Percentiles rank a stretch among this genome's conserved stretches.
These are phyloP conservation scores for Ptychodera flava DNA, from an alignment of 35 echinoderm and acorn worm genomes.

Conservation along the genomic window DNA sequence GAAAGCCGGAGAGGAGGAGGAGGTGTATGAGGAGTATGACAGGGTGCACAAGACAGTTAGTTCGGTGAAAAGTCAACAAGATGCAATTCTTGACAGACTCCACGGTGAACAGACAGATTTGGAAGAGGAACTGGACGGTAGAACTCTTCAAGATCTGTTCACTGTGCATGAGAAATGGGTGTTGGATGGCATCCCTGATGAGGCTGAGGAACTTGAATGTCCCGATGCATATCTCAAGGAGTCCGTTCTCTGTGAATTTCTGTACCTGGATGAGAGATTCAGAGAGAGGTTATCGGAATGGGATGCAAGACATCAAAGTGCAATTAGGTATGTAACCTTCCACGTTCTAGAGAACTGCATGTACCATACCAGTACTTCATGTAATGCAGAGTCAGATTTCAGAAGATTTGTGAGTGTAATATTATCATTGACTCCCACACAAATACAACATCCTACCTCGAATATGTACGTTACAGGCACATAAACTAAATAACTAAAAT, in stretches of 20 bases:
- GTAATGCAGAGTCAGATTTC: too few relatives aligned
- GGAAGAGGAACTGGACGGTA: slow-evolving; percentile 58
- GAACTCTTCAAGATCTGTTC: slow-evolving; percentile 22
- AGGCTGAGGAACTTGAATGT: slow-evolving; percentile 67
- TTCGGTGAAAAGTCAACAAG: slow-evolving; percentile 61
- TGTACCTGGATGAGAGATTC: slow-evolving; percentile 60
- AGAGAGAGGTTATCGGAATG: slow-evolving; percentile 56
- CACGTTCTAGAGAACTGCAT: too few relatives aligned
- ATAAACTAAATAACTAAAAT: too few relatives aligned
- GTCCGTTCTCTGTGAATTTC: slow-evolving; percentile 63
- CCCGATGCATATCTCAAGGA: slow-evolving; percentile 55
- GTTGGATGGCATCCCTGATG: slow-evolving; percentile 67
- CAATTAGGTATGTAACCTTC: slow-evolving; percentile 38
- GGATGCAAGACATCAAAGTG: slow-evolving; percentile 61
- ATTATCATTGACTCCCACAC: too few relatives aligned
- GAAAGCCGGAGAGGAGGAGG: not conserved
- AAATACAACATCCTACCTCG: too few relatives aligned
- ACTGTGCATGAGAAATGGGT: slow-evolving; percentile 45
- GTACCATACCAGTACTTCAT: too few relatives aligned
- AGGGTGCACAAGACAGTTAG: slow-evolving; percentile 31
- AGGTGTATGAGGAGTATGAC: slow-evolving; percentile 20
- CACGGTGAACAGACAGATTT: slow-evolving; percentile 46
- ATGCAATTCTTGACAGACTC: slow-evolving; percentile 40
- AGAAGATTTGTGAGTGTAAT: too few relatives aligned
- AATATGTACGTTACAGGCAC: too few relatives aligned